A percentile compares a stretch with the other conserved stretches of the same genome.
Conservation (phyloP, 2,113 vertebrate genomes). For the Semicossyphus pulcher region DNA sequence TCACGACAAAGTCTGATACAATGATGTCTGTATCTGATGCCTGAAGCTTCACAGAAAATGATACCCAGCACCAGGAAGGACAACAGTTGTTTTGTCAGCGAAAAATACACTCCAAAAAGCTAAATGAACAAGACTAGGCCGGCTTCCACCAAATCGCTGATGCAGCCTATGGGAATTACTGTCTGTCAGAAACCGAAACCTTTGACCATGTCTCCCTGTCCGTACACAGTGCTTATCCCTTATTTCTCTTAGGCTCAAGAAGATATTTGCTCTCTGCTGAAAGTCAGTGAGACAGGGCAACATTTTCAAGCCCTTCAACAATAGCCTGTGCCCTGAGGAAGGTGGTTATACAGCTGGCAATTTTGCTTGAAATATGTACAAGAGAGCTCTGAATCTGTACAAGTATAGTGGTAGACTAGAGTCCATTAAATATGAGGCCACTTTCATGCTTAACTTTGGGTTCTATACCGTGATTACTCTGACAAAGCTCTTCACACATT, state of each 20-base stretch:
- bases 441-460: not conserved
- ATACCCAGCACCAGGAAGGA: conserved; percentile 47
- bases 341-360: conserved; percentile 37
- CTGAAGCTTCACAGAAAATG: conserved; percentile 53
- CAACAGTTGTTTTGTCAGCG: conserved; percentile 63
- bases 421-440: conserved; percentile 1
- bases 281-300: conserved; percentile 45
- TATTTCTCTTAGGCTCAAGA: conserved; percentile 51
- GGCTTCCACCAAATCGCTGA: conserved; percentile 65
- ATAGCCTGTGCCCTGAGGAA: conserved; percentile 43
- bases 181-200: conserved; percentile 68
- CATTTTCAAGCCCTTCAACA: conserved; percentile 39
- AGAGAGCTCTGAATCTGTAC: conserved; percentile 14
- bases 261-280: conserved; percentile 37
- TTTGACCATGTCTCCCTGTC: conserved; percentile 58
- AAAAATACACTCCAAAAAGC: conserved; percentile 52
- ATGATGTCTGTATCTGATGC: conserved; percentile 22
- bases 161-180: conserved; percentile 63
- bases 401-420: not conserved
- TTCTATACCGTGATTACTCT: no score
- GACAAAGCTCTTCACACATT: no score
- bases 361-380: conserved; percentile 34
- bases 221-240: conserved; percentile 69
- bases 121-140: conserved; percentile 54
- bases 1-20: conserved; percentile 32